Percentiles rank a stretch among this genome's conserved stretches.
These are phyloP conservation scores for Drosophila bocqueti DNA, from an alignment of 1,140 invertebrate species.

Conservation along the genomic window DNA sequence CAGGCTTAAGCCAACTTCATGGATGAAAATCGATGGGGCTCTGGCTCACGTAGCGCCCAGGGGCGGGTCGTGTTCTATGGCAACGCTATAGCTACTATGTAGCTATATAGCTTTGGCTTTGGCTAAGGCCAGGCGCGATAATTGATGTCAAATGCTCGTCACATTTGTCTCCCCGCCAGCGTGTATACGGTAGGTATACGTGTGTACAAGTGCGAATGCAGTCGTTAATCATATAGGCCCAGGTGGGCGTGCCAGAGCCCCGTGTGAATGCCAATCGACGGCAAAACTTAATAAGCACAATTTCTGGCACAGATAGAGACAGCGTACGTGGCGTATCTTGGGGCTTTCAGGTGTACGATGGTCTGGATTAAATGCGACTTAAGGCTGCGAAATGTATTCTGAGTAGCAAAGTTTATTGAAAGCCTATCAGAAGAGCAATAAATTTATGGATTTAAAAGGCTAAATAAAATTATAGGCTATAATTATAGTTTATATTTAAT, in stretches of 20 bases:
- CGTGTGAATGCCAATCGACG: conserved; percentile 46
- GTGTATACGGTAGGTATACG: neutral
- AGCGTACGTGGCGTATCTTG: conserved; percentile 12
- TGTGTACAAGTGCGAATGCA: conserved; percentile 29
- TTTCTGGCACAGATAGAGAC: conserved; percentile 35
- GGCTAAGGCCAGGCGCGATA: conserved; percentile 63
- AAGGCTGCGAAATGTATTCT: neutral
- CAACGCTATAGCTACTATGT: neutral
- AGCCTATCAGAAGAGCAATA: neutral
- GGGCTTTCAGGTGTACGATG: conserved; percentile 9
- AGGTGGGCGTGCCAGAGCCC: conserved; percentile 30
- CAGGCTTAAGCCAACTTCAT: conserved; percentile 55
- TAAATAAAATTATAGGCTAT: neutral
- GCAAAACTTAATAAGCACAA: conserved; percentile 61
- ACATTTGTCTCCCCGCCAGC: conserved; percentile 52
- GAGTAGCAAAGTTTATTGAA: neutral
- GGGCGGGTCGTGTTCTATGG: neutral
- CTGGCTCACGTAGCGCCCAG: conserved; percentile 32
- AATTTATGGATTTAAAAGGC: neutral
- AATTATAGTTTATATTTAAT: neutral
- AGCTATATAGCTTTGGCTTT: conserved; percentile 1
- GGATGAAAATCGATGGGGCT: conserved; percentile 59
- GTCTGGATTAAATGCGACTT: conserved; percentile 18
- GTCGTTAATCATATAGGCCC: conserved; percentile 72
- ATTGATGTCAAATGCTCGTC: conserved; percentile 78